Percentiles rank a stretch among this genome's conserved stretches.
These are phyloP conservation scores for Trachurus trachurus DNA, from an alignment of 2,797 vertebrate species.

Conservation along the genomic window DNA sequence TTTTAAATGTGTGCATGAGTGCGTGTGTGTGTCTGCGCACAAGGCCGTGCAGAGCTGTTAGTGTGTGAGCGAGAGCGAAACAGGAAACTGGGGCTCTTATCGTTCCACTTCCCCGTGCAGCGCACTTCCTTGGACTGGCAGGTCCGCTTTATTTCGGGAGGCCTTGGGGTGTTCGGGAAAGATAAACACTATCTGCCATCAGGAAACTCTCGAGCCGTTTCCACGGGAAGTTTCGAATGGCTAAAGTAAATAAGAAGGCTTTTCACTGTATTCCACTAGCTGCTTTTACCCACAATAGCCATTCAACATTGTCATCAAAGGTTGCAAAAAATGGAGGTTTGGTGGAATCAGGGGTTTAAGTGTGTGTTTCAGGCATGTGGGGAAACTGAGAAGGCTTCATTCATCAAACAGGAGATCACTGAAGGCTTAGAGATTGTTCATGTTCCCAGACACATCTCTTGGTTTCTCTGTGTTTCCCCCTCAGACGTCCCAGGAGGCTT, in stretches of 20 bases:
- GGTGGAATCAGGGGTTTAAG: constrained; percentile 50
- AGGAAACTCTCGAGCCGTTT: constrained; percentile 99
- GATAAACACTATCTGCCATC: constrained; percentile 99
- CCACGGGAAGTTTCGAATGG: constrained; percentile 99
- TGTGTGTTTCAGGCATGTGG: constrained; percentile 49
- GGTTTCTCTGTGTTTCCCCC: constrained; percentile 23
- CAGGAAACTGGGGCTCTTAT: constrained; percentile 97
- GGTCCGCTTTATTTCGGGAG: constrained; percentile 98
- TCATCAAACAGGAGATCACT: constrained; percentile 37
- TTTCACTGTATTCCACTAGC: constrained; percentile 85
- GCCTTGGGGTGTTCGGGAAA: constrained; percentile 98
- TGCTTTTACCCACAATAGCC: constrained; percentile 84
- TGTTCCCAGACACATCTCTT: constrained; percentile 10
- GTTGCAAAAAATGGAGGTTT: constrained; percentile 72
- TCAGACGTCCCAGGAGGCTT: constrained; percentile 93
- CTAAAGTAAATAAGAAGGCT: constrained; percentile 98
- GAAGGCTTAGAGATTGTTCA: constrained; percentile 10
- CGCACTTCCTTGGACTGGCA: constrained; percentile 89
- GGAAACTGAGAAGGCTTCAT: constrained; percentile 50
- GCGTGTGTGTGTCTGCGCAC: constrained; percentile 43
- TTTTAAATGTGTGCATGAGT: constrained; percentile 26
- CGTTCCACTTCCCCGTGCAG: constrained; percentile 86
- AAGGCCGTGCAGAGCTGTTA: constrained; percentile 28
- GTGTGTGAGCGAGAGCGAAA: constrained; percentile 86
- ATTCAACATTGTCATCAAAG: constrained; percentile 87